phyloP scores from a whole-genome alignment of 2,113 vertebrate species.

The Phyllostomus discolor region DNA sequence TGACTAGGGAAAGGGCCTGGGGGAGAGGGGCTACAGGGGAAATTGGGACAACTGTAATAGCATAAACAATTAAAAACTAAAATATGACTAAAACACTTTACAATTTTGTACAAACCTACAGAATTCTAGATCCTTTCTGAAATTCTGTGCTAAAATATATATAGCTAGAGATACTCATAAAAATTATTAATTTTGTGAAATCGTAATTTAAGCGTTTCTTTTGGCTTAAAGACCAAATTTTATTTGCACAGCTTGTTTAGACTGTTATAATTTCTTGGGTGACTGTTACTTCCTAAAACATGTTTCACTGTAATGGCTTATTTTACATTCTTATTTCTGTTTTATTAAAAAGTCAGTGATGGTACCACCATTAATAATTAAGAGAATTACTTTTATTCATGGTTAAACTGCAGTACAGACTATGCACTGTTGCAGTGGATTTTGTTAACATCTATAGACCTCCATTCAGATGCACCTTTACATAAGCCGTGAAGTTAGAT shows the following conservation, averaged over 20 bases:
- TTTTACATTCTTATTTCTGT: background rate
- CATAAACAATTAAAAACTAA: background rate
- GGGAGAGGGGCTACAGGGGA: too few species aligned
- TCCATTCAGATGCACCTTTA: background rate
- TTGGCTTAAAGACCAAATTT: background rate
- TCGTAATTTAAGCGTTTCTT: background rate
- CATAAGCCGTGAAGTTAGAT: background rate
- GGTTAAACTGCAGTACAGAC: background rate
- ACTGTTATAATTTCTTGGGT: background rate
- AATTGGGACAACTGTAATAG: too few species aligned
- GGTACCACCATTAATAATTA: background rate
- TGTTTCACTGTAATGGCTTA: background rate
- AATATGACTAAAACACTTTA: background rate
- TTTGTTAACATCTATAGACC: background rate
- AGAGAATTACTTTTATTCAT: background rate
- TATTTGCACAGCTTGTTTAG: background rate
- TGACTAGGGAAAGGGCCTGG: too few species aligned
- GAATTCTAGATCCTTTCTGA: background rate
- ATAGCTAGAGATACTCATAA: background rate
- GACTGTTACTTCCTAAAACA: background rate
- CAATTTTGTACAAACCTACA: background rate
- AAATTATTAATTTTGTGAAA: conserved; percentile 13
- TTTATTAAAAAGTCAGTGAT: background rate
- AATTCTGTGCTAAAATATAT: conserved; percentile 23
- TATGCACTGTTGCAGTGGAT: background rate